Base-by-base conservation (phyloP, 2,888 invertebrate species). In the Drosophila anomalata region DNA sequence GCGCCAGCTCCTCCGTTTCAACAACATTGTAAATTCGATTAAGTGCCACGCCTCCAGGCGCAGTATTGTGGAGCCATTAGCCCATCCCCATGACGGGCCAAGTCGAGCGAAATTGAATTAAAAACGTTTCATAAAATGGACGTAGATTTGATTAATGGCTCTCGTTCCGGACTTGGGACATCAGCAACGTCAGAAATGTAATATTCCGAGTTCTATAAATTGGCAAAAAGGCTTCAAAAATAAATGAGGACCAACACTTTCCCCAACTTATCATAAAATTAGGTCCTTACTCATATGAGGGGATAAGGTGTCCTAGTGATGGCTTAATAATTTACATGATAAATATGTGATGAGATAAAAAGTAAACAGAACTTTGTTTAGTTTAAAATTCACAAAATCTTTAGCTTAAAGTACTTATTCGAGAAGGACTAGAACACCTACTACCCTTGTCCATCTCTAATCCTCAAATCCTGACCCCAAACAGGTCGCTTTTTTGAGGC, bases 141-240 rank as follows among this genome's bases (percentile, higher is more conserved):
- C 80, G 60, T 58, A 83, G 87, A 83, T 83, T 88, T 83, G 88
- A 83, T 83, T 83, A 88, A 88, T 83, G 84, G 78, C 44, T 56
- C 17, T 52, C 60, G 67, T 31, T 20, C 46, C 52, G 36, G 50
- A 51, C 57, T 50, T 48, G 53, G 42, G 63, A 73, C 33, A 71
- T 55, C 36, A 39, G 17, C 63, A 65, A 73, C 33, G 73, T 55
- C 36, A 39, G n/a, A 71, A 65, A 65, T 55, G 48, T 52, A 48
- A 56, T 56, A 41, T 70, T 50, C 31, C 9, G 46, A 39, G 42
- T 26, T 31, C 56, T 42, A 48, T 53, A 56, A 51, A 44, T 33
- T 53, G 24, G 46, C 39, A 44, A 59, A 69, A 73, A 75, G 77
- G 83, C 76, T 62, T 70, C 69, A 29, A 41, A 70, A 77, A 86